A percentile compares a stretch with the other conserved stretches of the same genome.
phyloP scores from a whole-genome alignment of 30 jellyfish, hydroid and myxozoan genomes.

The Euphysa ruthae region DNA sequence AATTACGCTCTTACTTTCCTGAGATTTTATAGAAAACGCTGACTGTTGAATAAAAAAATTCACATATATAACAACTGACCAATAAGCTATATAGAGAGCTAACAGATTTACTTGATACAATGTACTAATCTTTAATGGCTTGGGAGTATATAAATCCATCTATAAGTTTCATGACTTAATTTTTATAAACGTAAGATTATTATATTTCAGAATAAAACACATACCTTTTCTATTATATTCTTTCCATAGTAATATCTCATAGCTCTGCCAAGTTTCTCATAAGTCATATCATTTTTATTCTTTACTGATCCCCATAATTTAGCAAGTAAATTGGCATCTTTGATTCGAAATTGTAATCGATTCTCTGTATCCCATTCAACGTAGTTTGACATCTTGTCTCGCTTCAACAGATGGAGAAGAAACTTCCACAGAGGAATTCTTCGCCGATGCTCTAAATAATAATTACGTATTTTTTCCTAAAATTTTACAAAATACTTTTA shows the following conservation, averaged over 20 bases:
- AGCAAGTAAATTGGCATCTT: slow-evolving; percentile 37
- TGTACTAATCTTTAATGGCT: neutral
- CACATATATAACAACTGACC: too few species aligned
- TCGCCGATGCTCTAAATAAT: slow-evolving; percentile 87
- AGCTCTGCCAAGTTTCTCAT: slow-evolving; percentile 59
- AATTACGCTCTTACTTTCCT: too few species aligned
- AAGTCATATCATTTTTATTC: slow-evolving; percentile 59
- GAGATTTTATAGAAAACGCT: too few species aligned
- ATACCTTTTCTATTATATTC: slow-evolving; percentile 56
- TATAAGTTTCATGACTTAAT: neutral
- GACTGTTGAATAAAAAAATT: too few species aligned
- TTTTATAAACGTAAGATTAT: neutral
- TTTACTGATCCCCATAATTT: slow-evolving; percentile 54
- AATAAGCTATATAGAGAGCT: neutral
- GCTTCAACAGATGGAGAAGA: slow-evolving; percentile 64
- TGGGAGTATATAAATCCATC: neutral
- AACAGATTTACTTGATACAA: neutral
- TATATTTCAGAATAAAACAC: neutral
- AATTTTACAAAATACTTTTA: too few species aligned
- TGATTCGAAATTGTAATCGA: slow-evolving; percentile 38
- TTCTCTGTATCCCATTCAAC: slow-evolving; percentile 26
- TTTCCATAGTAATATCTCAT: slow-evolving; percentile 73
- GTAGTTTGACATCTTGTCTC: slow-evolving; percentile 41
- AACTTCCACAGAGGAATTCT: slow-evolving; percentile 94
- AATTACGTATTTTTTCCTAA: too few species aligned